Conservation (phyloP, 2,113 vertebrate species). For the Cheilinus undulatus region DNA sequence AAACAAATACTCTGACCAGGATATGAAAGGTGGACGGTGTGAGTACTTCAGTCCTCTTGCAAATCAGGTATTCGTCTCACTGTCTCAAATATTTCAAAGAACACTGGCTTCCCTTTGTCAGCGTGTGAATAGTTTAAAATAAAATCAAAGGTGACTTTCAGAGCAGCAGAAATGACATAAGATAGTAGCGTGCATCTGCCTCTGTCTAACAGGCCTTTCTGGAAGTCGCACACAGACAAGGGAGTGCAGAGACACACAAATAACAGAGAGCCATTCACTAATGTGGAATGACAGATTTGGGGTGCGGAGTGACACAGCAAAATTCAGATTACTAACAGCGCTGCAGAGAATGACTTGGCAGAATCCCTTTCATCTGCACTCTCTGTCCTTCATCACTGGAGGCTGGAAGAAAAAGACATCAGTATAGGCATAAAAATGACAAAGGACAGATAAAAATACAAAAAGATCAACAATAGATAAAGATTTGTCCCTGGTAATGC, state of each 20-base stretch:
- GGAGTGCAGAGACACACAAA: slow-evolving; percentile 9
- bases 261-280: slow-evolving; percentile 27
- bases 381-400: slow-evolving; percentile 16
- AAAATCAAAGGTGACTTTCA: slow-evolving; percentile 62
- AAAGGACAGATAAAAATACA: slow-evolving; percentile 4
- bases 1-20: slow-evolving; percentile 3
- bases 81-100: not conserved
- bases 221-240: slow-evolving; percentile 1
- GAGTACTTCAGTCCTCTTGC: slow-evolving; percentile 1
- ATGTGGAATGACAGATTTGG: slow-evolving; percentile 70
- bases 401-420: slow-evolving; percentile 18
- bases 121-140: slow-evolving; percentile 11
- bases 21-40: slow-evolving; percentile 11
- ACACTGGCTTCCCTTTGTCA: not conserved
- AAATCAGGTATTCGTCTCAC: not conserved
- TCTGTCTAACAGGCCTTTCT: slow-evolving; percentile 20
- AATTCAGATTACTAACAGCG: slow-evolving; percentile 43
- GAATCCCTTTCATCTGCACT: slow-evolving; percentile 44
- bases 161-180: slow-evolving; percentile 45
- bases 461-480: not conserved
- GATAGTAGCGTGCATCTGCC: slow-evolving; percentile 44
- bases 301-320: slow-evolving; percentile 70
- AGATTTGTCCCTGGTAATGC: not conserved
- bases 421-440: slow-evolving; percentile 8
- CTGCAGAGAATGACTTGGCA: slow-evolving; percentile 68